Conservation (phyloP, 1,140 invertebrate genomes). For the Sinella curviseta region DNA sequence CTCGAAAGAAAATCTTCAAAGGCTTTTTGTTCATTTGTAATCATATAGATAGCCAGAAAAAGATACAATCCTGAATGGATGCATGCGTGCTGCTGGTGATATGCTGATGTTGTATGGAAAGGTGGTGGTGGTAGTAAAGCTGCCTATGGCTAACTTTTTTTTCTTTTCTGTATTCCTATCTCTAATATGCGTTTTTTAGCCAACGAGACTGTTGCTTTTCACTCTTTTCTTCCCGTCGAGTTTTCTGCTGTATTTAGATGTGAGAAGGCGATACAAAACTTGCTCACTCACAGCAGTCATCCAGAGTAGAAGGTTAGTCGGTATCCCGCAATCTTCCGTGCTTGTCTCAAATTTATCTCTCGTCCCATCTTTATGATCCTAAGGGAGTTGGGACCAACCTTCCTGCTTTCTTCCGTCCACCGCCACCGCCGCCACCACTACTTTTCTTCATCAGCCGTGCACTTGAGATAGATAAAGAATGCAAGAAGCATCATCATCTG, state of each 20-base stretch:
- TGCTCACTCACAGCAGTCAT: background rate
- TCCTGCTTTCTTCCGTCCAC: background rate
- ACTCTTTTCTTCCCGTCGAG: no score
- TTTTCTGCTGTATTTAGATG: background rate
- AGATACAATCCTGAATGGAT: no score
- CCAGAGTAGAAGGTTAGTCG: background rate
- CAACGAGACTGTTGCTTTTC: background rate
- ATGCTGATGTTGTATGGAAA: background rate
- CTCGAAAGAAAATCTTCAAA: background rate
- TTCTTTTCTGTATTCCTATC: no score
- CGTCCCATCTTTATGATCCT: constrained; percentile 30
- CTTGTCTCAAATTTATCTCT: constrained; percentile 31
- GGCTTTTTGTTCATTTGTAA: background rate
- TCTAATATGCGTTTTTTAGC: no score
- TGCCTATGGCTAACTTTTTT: no score
- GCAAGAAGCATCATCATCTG: no score
- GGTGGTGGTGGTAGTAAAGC: no score
- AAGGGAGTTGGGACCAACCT: background rate
- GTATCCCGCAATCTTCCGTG: constrained; percentile 28
- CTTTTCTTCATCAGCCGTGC: background rate
- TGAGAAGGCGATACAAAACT: background rate
- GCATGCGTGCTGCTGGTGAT: no score
- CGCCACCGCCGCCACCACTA: background rate
- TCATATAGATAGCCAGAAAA: background rate
- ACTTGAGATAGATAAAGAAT: background rate